A percentile compares a stretch with the other conserved stretches of the same genome.
Evolutionary conservation across 2,797 vertebrate genomes (phyloP).

Genomic region (Numenius phaeopus): DNA sequence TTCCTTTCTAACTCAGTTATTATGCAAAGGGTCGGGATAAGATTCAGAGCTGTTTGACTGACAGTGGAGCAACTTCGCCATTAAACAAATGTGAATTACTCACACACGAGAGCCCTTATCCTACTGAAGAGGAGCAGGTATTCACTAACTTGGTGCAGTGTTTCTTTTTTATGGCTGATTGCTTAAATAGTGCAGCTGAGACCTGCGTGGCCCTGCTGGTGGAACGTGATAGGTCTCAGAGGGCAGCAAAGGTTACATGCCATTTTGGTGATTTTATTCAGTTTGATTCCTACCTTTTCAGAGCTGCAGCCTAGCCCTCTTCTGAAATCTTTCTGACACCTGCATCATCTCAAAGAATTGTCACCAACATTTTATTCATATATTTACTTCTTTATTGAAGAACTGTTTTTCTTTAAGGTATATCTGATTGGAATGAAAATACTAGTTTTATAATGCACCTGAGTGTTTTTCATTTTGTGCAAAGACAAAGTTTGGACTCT

Average conservation of each 20-base stretch:
- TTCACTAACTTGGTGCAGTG: neutral
- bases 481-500: neutral
- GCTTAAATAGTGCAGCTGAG: neutral
- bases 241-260: neutral
- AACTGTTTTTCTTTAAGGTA: neutral
- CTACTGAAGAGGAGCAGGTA: neutral
- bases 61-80: neutral
- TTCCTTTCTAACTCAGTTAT: neutral
- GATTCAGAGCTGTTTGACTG: neutral
- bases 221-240: neutral
- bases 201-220: neutral
- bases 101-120: neutral
- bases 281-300: neutral
- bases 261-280: conserved; percentile 23
- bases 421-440: conserved; percentile 20
- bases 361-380: neutral
- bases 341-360: neutral
- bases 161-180: neutral
- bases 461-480: neutral
- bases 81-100: neutral
- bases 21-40: neutral
- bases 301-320: neutral
- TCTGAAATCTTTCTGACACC: neutral
- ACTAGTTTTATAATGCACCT: neutral
- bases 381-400: neutral